Evolutionary conservation across 1,140 invertebrate species (phyloP).

Genomic region (Coboldia fuscipes): DNA sequence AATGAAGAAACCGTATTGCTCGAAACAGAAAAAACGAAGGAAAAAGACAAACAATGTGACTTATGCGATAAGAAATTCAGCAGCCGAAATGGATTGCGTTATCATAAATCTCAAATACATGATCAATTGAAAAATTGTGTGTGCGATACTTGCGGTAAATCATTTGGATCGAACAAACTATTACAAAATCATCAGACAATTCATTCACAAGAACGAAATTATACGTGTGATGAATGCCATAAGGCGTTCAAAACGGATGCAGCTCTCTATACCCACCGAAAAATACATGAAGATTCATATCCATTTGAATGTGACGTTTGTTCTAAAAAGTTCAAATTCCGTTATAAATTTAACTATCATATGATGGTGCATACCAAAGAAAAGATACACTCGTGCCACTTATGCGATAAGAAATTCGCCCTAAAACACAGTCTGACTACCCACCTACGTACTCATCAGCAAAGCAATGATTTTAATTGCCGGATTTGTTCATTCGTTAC

Average conservation of each 20-base stretch:
- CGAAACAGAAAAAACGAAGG: neutral
- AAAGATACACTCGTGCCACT: neutral
- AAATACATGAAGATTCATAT: conserved; percentile 7
- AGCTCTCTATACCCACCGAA: conserved; percentile 7
- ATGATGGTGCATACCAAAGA: conserved; percentile 5
- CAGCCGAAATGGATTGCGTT: neutral
- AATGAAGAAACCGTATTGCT: neutral
- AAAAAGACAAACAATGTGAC: neutral
- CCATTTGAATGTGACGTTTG: conserved; percentile 6
- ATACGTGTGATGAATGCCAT: conserved; percentile 6
- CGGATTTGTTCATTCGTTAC: neutral
- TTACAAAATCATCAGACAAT: neutral
- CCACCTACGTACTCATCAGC: neutral
- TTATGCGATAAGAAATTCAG: neutral
- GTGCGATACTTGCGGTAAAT: neutral
- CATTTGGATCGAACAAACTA: neutral
- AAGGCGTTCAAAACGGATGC: conserved; percentile 8
- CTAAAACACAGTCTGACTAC: neutral
- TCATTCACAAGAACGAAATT: neutral
- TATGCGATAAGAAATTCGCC: neutral
- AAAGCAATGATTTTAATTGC: neutral
- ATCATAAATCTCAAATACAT: neutral
- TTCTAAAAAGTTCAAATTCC: conserved; percentile 6
- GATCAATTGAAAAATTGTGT: neutral
- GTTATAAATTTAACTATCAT: conserved; percentile 7